Evolutionary conservation across 1,140 invertebrate genomes (phyloP).

Genomic region (Drosophila bocki): DNA sequence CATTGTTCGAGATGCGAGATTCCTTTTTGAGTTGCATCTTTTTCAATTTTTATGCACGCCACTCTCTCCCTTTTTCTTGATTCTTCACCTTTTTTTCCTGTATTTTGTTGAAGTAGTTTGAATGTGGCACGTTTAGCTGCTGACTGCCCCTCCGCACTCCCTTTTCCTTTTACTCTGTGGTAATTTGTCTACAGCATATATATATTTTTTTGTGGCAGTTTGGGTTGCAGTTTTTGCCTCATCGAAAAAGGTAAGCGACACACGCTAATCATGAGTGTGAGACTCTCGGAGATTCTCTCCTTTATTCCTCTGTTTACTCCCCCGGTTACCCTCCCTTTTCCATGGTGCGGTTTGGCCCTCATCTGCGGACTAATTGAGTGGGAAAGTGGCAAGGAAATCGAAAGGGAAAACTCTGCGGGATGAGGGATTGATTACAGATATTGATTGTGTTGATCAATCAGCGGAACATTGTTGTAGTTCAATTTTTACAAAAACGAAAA

Average conservation of each 20-base stretch:
- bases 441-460: slow-evolving; percentile 35
- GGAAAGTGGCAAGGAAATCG: slow-evolving; percentile 48
- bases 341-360: slow-evolving; percentile 35
- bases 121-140: slow-evolving; percentile 74
- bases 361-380: slow-evolving; percentile 60
- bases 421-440: slow-evolving; percentile 19
- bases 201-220: slow-evolving; percentile 28
- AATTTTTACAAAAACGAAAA: slow-evolving; percentile 4
- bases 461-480: slow-evolving; percentile 12
- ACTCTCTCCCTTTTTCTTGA: slow-evolving; percentile 45
- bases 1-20: slow-evolving; percentile 60
- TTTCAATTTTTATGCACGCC: slow-evolving; percentile 78
- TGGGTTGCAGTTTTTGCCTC: slow-evolving; percentile 27
- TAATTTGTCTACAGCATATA: slow-evolving; percentile 73
- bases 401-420: slow-evolving; percentile 42
- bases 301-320: slow-evolving; percentile 1
- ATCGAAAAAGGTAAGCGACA: slow-evolving; percentile 48
- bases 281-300: slow-evolving; percentile 35
- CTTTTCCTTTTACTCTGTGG: slow-evolving; percentile 28
- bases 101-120: slow-evolving; percentile 67
- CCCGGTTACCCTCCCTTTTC: not conserved
- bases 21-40: slow-evolving; percentile 72
- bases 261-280: slow-evolving; percentile 65
- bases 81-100: slow-evolving; percentile 40
- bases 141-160: slow-evolving; percentile 14